Conservation (phyloP, 2,888 invertebrate genomes). For the Anoncus sp. region DNA sequence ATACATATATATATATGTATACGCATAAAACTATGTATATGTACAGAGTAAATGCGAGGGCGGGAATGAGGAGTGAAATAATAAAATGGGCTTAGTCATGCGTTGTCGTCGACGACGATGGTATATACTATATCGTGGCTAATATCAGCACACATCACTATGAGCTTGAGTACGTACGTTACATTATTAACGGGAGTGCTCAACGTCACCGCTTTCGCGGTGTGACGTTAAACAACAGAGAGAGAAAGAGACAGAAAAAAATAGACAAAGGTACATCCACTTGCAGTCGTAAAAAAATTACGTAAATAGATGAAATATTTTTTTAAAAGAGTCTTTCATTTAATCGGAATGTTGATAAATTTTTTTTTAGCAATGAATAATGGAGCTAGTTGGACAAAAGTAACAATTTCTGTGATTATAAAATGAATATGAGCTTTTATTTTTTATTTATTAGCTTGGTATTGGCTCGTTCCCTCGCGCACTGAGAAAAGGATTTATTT, state of each 20-base stretch:
- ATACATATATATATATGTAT: no score
- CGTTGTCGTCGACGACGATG: constrained; percentile 40
- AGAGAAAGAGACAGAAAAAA: neutral
- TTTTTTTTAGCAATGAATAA: no score
- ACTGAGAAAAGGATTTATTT: no score
- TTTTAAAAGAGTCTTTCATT: no score
- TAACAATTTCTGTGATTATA: no score
- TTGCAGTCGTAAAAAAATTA: neutral
- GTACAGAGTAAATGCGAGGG: constrained; percentile 51
- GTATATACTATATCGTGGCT: neutral
- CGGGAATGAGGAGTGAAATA: constrained; percentile 58
- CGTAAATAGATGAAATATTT: neutral
- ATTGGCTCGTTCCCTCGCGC: no score
- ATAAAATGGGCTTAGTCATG: constrained; percentile 77
- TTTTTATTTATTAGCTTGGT: no score
- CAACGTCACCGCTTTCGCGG: no score
- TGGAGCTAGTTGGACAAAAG: no score
- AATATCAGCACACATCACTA: constrained; percentile 26
- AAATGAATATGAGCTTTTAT: no score
- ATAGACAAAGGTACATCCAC: neutral
- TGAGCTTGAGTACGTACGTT: constrained; percentile 27
- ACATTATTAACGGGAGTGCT: constrained; percentile 50
- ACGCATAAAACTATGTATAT: constrained; percentile 10
- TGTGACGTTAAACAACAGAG: constrained; percentile 33
- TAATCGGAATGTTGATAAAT: no score